Conservation (phyloP, 2,797 vertebrate species). For the Telmatherina bonti region DNA sequence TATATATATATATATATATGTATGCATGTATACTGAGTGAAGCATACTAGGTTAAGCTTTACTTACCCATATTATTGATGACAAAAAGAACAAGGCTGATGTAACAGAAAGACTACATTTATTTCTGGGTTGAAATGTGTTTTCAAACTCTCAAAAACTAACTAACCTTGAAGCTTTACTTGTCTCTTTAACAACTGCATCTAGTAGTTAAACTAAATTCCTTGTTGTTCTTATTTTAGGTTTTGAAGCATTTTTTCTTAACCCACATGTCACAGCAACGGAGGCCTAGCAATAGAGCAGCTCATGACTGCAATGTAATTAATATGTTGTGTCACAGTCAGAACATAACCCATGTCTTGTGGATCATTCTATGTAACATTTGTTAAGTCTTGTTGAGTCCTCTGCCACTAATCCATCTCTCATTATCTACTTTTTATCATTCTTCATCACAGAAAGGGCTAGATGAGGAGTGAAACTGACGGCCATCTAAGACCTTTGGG, state of each 20-base stretch:
- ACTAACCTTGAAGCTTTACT: background rate
- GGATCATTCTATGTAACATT: slow-evolving; percentile 8
- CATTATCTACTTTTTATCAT: slow-evolving; percentile 46
- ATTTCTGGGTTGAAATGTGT: background rate
- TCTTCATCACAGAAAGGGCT: slow-evolving; percentile 79
- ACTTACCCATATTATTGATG: background rate
- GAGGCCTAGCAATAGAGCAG: background rate
- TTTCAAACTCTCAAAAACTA: background rate
- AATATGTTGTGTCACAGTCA: background rate
- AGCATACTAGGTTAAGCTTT: background rate
- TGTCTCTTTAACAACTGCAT: background rate
- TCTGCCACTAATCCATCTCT: slow-evolving; percentile 42
- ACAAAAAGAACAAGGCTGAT: background rate
- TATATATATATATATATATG: too few relatives aligned
- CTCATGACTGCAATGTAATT: background rate
- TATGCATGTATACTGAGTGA: background rate
- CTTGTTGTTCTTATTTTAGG: background rate
- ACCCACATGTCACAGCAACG: background rate
- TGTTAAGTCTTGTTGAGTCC: slow-evolving; percentile 13
- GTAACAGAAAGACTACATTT: background rate
- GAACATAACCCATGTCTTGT: background rate
- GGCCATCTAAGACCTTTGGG: slow-evolving; percentile 48
- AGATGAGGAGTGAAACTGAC: slow-evolving; percentile 80
- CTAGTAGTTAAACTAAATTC: background rate
- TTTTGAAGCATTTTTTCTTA: background rate